Conservation (phyloP, 2,113 vertebrate genomes). For the Aix galericulata region DNA sequence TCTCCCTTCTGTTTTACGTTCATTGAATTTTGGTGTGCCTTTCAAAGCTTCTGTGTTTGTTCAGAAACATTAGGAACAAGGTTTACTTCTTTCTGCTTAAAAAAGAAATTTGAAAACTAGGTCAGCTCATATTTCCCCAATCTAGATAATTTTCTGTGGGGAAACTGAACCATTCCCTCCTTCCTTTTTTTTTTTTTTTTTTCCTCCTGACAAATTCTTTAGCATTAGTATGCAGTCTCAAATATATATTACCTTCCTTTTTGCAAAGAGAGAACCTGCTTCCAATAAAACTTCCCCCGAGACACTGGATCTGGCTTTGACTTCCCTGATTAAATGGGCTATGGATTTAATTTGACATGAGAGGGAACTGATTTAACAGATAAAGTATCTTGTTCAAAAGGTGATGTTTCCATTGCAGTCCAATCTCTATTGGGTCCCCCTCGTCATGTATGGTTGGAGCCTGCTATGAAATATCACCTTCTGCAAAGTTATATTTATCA, state of each 20-base stretch:
- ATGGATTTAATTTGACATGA: conserved; percentile 27
- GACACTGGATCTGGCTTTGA: not conserved
- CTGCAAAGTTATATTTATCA: not conserved
- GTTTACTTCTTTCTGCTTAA: not conserved
- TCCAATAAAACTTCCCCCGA: conserved; percentile 24
- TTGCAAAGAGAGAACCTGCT: not conserved
- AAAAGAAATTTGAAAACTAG: not conserved
- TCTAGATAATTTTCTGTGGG: not conserved
- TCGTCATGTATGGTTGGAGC: not conserved
- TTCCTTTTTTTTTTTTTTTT: not conserved
- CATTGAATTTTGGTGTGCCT: not conserved
- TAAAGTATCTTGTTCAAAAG: conserved; percentile 4
- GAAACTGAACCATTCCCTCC: not conserved
- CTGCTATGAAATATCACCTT: not conserved
- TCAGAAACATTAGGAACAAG: not conserved
- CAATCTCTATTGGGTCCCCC: not conserved
- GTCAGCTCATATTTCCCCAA: not conserved
- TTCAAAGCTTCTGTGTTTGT: not conserved
- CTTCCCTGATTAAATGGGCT: conserved; percentile 39
- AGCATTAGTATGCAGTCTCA: not conserved
- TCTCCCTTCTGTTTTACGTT: not conserved
- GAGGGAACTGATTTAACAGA: conserved; percentile 26
- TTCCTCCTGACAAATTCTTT: not conserved
- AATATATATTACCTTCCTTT: not conserved
- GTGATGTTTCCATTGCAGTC: conserved; percentile 19